phyloP scores from a whole-genome alignment of 2,888 invertebrate species.

The Cephonodes hylas region DNA sequence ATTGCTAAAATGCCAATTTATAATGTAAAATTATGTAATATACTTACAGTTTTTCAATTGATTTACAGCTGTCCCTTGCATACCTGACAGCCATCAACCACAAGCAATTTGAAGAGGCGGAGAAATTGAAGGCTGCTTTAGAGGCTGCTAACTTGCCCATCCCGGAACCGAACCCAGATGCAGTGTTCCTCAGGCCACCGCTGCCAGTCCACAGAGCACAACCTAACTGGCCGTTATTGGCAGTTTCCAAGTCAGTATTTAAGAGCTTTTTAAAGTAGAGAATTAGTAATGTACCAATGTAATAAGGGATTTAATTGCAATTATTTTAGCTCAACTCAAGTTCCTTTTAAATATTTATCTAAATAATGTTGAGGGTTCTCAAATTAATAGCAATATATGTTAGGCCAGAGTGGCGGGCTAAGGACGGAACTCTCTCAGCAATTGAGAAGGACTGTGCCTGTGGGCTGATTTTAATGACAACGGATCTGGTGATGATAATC shows the following conservation, averaged over 20 bases:
- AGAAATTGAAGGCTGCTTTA: conserved; percentile 84
- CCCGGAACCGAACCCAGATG: conserved; percentile 88
- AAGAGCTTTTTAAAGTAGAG: not conserved
- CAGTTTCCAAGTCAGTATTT: conserved; percentile 85
- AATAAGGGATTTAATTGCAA: too few species aligned
- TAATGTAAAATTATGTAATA: too few species aligned
- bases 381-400: too few species aligned
- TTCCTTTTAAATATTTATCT: too few species aligned
- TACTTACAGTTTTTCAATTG: not conserved
- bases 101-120: conserved; percentile 90
- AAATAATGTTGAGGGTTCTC: too few species aligned
- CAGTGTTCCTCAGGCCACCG: conserved; percentile 91
- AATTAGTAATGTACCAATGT: not conserved
- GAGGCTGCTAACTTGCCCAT: conserved; percentile 82
- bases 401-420: too few species aligned
- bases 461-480: too few species aligned
- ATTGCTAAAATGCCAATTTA: too few species aligned
- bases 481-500: too few species aligned
- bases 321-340: too few species aligned
- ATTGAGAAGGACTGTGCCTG: too few species aligned
- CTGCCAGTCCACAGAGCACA: conserved; percentile 95
- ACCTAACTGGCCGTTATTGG: conserved; percentile 97
- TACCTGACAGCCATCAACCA: conserved; percentile 97
- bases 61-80: conserved; percentile 87
- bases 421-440: too few species aligned